Evolutionary conservation across 2,797 vertebrate species (phyloP), one percentile per base, ranked within the genome.

Genomic region (Enteromius fasciolatus): DNA sequence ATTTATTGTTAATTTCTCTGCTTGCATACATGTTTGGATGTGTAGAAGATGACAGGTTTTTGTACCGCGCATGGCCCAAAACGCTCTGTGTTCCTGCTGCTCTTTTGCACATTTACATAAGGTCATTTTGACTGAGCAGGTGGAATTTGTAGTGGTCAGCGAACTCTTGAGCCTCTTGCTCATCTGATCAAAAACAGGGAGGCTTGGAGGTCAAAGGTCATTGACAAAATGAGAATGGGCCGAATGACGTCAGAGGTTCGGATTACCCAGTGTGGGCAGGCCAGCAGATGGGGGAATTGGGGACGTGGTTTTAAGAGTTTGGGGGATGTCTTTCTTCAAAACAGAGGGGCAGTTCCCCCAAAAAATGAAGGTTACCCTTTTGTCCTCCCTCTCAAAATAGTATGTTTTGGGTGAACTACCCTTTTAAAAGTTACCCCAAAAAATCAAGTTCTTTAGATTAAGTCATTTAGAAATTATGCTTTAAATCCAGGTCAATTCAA

Each of bases 1-100:
- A 95, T 95, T 94, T 94, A 94, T 95, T 94, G 90, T 73, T 92
- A n/a, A 46, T 18, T 85, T 90, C 84, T 92, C 88, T 92, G 90
- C 91, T 90, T 92, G 91, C 87, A 76, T 93, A 91, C 87, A 85
- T 88, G 86, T 76, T 74, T 76, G 52, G 54, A 90, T 87, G 87
- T 87, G 70, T 75, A 77, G 39, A 84, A 89, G 88, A 59, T 89
- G 88, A 87, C 87, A 61, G 83, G 91, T 84, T 70, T 84, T 88
- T 88, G 50, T 92, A 88, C 90, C 86, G 85, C 90, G 93, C 93
- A 93, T 93, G 93, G 92, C 91, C 90, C 80, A 48, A 76, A 78
- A 78, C 89, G 85, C 81, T 87, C 52, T 81, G 85, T 92, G 85
- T 90, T 90, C 87, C 89, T 88, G 89, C 90, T 94, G 90, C 89